A percentile compares a stretch with the other conserved stretches of the same genome.
Evolutionary conservation across 2,113 vertebrate species (phyloP).

Genomic region (Nematolebias whitei): DNA sequence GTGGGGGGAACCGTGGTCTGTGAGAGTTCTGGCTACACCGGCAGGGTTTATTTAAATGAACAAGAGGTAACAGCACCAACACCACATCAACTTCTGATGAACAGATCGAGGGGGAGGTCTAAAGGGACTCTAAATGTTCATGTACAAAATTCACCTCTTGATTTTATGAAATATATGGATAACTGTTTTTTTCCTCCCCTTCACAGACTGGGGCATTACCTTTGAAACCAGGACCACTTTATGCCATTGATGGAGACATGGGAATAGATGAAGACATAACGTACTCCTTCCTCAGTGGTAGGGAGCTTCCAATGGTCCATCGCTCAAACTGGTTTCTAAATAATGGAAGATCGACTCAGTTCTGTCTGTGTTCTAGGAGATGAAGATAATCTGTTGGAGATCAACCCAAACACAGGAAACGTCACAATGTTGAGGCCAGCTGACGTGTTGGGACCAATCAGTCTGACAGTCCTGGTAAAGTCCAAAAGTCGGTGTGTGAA

Average conservation of each 20-base stretch:
- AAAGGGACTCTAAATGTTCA: too few relatives aligned
- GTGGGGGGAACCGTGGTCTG: conserved; percentile 49
- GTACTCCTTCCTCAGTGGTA: conserved; percentile 82
- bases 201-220: conserved; percentile 70
- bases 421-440: conserved; percentile 80
- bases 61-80: conserved; percentile 37
- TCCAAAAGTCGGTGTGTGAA: not conserved
- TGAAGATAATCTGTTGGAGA: conserved; percentile 55
- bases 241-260: conserved; percentile 85
- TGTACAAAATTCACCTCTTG: not conserved
- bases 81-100: not conserved
- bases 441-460: conserved; percentile 44
- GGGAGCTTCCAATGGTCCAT: not conserved
- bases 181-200: conserved; percentile 15
- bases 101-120: not conserved
- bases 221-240: conserved; percentile 80
- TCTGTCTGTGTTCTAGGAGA: conserved; percentile 73
- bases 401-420: conserved; percentile 73
- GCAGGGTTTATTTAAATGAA: conserved; percentile 70
- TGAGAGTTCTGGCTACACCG: conserved; percentile 73
- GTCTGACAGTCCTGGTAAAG: conserved; percentile 83
- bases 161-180: not conserved
- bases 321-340: not conserved
- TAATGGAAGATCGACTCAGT: not conserved
- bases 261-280: conserved; percentile 71